phyloP scores from a whole-genome alignment of 2,888 invertebrate species.

The Ephialtes manifestator region DNA sequence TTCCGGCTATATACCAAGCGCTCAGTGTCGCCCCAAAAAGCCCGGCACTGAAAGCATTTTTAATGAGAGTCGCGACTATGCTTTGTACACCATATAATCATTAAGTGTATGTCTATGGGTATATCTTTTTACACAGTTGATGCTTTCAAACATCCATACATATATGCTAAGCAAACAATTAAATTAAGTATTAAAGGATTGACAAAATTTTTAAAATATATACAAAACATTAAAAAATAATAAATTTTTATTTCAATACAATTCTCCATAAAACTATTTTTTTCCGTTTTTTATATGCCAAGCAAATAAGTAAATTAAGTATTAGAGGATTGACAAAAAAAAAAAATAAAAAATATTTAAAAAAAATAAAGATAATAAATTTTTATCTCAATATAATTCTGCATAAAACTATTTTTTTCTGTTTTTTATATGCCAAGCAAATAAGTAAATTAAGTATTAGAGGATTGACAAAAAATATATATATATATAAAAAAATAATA shows the following conservation, averaged over 20 bases:
- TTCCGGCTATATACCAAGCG: constrained; percentile 22
- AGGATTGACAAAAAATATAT: background rate
- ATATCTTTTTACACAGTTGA: background rate
- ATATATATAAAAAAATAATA: background rate
- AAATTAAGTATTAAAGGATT: no score
- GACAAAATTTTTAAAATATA: no score
- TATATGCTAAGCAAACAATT: background rate
- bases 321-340: no score
- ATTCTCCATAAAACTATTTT: no score
- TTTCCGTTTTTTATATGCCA: no score
- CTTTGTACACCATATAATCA: constrained; percentile 69
- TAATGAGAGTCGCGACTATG: constrained; percentile 78
- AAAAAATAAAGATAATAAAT: no score
- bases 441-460: background rate
- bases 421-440: background rate
- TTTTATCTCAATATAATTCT: no score
- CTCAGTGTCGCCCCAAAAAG: constrained; percentile 53
- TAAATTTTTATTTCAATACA: no score
- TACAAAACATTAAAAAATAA: no score
- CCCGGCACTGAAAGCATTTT: constrained; percentile 75
- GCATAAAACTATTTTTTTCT: no score
- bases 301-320: constrained; percentile 3
- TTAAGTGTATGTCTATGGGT: constrained; percentile 4
- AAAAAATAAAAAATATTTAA: no score
- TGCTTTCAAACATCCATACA: constrained; percentile 1